A percentile compares a stretch with the other conserved stretches of the same genome.
Evolutionary conservation across 30 jellyfish, hydroid and myxozoan species (phyloP).

Genomic region (Hydractinia echinata): DNA sequence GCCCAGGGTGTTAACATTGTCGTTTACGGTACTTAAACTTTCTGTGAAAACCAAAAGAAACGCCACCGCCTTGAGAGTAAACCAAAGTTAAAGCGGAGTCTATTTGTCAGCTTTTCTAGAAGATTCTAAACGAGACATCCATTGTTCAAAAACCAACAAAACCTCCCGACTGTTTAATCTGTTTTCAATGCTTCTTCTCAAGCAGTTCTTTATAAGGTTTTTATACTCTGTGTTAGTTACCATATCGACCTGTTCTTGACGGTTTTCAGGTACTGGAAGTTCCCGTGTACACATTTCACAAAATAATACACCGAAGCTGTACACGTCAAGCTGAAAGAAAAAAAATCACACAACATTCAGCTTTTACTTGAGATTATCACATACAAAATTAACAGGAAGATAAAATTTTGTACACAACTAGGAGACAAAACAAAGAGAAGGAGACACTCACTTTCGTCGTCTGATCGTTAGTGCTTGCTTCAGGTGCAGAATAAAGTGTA

Average conservation of each 20-base stretch:
- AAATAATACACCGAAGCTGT: slow-evolving; percentile 81
- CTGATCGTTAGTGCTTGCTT: slow-evolving; percentile 72
- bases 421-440: too few relatives aligned
- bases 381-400: not conserved
- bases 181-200: not conserved
- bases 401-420: not conserved
- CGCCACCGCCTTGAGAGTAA: too few relatives aligned
- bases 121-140: not conserved
- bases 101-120: too few relatives aligned
- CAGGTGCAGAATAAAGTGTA: slow-evolving; percentile 88
- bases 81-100: too few relatives aligned
- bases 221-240: slow-evolving; percentile 44
- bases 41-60: too few relatives aligned
- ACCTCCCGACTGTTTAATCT: slow-evolving; percentile 25
- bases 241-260: slow-evolving; percentile 58
- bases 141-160: slow-evolving; percentile 6
- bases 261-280: slow-evolving; percentile 71
- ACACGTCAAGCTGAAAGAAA: slow-evolving; percentile 60
- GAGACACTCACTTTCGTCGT: slow-evolving; percentile 66
- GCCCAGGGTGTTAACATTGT: too few relatives aligned
- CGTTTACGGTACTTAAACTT: too few relatives aligned
- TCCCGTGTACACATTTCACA: slow-evolving; percentile 84
- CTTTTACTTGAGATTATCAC: not conserved
- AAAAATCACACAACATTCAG: not conserved
- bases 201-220: slow-evolving; percentile 40